Conservation (phyloP, 2,113 vertebrate species). For the Thunnus maccoyii region DNA sequence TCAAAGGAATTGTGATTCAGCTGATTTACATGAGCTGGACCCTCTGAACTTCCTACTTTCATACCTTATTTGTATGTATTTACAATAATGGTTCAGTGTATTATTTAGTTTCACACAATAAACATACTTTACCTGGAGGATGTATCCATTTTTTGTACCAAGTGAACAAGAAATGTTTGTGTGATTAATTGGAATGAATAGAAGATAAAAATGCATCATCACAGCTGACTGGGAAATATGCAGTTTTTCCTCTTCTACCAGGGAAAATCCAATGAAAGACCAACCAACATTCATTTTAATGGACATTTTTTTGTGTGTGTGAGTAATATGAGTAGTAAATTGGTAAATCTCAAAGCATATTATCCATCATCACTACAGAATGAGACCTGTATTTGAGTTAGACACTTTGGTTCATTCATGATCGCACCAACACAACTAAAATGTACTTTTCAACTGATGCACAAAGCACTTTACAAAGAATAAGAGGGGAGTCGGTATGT, state of each 20-base stretch:
- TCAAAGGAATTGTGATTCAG: constrained; percentile 13
- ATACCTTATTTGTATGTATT: background rate
- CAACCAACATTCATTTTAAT: background rate
- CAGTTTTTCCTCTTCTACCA: background rate
- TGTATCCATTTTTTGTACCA: background rate
- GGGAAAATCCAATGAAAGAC: background rate
- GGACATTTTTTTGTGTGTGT: too few relatives aligned
- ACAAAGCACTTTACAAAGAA: too few relatives aligned
- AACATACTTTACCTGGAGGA: background rate
- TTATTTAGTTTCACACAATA: background rate
- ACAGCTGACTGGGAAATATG: background rate
- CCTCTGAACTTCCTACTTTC: background rate
- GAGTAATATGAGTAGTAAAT: too few relatives aligned
- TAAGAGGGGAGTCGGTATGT: too few relatives aligned
- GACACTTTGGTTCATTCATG: too few relatives aligned
- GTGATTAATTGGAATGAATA: background rate
- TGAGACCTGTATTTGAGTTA: too few relatives aligned
- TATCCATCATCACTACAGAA: too few relatives aligned
- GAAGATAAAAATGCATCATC: constrained; percentile 1
- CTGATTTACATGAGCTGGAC: background rate
- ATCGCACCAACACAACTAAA: too few relatives aligned
- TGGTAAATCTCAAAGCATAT: too few relatives aligned
- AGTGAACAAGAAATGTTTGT: background rate
- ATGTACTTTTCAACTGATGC: too few relatives aligned
- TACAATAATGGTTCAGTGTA: background rate